Base-by-base conservation (phyloP, 2,797 vertebrate species). In the Amphiprion clarkii region DNA sequence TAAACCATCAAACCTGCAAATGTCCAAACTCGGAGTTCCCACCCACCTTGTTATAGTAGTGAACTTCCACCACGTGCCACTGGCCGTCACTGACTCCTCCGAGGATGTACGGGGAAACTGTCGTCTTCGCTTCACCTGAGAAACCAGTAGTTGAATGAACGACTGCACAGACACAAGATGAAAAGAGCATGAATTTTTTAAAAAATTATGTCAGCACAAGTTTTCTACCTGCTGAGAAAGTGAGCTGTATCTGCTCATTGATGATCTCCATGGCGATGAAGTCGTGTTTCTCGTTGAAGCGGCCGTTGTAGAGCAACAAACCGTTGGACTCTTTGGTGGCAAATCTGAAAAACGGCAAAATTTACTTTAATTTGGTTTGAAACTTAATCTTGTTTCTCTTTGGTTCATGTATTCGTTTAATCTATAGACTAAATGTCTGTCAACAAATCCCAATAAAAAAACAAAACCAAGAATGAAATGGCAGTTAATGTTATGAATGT, bases 281-380 rank as follows among this genome's bases (percentile, higher is more conserved):
- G 92, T 99, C 98, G 5, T 99, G 98, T 49, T 96, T 96, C 86
- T 98, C 97, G 0, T 99, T 99, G 91, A 99, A 99, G 82, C 98
- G 97, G 3, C 98, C 98, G 0, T 99, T 99, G 87, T 99, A 99
- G 23, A 99, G 88, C 31, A 99, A 94, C 57, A 99, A 93, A 25
- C 97, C 98, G 0, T 97, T 91, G 0, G 89, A 91, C 86, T 97
- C 97, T 87, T 91, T 95, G 7, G 97, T 98, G 74, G 97, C 97
- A 87, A 99, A 99, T 83, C 98, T 99, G 89, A 21, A 71, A 23
- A 12, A 51, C 27, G 21, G 39, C 1, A 27, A 31, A 6, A 54
- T 17, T 3, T 17, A 29, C 5, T 3, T 4, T 39, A 10, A 16
- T 44, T 44, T 14, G 5, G 12, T 39, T 25, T 3, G 19, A n/a